Conservation (phyloP, 2,888 invertebrate genomes). For the Mesoligia furuncula region DNA sequence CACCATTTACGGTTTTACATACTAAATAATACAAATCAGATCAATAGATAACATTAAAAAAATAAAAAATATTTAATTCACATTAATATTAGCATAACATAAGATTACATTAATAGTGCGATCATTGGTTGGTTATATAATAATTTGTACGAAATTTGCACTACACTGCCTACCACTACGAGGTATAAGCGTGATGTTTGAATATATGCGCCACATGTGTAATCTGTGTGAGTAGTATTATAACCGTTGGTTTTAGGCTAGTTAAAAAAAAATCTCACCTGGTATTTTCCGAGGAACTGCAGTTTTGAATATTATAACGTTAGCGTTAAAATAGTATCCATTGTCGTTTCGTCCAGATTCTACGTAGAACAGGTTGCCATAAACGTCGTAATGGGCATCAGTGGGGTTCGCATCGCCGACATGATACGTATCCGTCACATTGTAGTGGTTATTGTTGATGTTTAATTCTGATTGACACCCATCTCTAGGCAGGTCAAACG, state of each 20-base stretch:
- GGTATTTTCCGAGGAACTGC: slow-evolving; percentile 72
- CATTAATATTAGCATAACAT: too few species aligned
- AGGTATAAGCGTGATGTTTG: background rate
- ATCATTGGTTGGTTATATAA: too few species aligned
- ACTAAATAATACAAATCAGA: too few species aligned
- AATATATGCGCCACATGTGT: too few species aligned
- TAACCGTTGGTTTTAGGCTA: background rate
- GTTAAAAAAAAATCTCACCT: slow-evolving; percentile 70
- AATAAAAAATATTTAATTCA: too few species aligned
- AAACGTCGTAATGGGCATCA: slow-evolving; percentile 81
- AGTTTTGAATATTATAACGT: slow-evolving; percentile 75
- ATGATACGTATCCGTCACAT: slow-evolving; percentile 73
- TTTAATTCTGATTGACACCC: slow-evolving; percentile 76
- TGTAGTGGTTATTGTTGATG: slow-evolving; percentile 79
- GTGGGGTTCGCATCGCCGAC: slow-evolving; percentile 77
- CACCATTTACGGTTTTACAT: too few species aligned
- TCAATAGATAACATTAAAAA: too few species aligned
- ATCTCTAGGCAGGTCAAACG: slow-evolving; percentile 79
- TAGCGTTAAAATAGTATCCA: slow-evolving; percentile 78
- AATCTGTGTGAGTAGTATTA: too few species aligned
- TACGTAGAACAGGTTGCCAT: slow-evolving; percentile 83
- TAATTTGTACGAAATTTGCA: background rate
- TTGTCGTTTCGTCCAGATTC: slow-evolving; percentile 73
- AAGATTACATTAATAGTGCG: too few species aligned
- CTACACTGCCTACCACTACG: background rate